phyloP scores from a whole-genome alignment of 2,113 vertebrate genomes.

The Esox niger region DNA sequence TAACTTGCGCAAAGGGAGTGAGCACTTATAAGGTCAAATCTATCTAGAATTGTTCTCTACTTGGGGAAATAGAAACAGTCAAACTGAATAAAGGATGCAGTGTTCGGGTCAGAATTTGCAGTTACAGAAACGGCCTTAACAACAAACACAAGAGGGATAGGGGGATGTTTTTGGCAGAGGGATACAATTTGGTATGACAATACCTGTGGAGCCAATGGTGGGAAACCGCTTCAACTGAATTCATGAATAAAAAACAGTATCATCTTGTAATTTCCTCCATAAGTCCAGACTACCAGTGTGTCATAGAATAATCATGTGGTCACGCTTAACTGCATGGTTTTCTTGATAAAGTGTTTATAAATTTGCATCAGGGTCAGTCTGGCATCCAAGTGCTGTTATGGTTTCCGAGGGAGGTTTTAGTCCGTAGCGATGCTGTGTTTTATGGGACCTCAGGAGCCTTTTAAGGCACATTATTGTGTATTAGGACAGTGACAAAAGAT shows the following conservation, averaged over 20 bases:
- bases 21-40: no score
- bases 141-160: no score
- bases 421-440: conserved; percentile 25
- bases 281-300: conserved; percentile 25
- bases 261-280: conserved; percentile 21
- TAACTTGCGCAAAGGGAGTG: no score
- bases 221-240: conserved; percentile 9
- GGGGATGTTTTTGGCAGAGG: no score
- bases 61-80: no score
- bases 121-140: no score
- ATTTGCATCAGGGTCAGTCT: conserved; percentile 15
- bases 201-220: conserved; percentile 1
- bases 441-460: conserved; percentile 15
- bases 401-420: conserved; percentile 17
- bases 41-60: no score
- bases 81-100: no score
- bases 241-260: conserved; percentile 14
- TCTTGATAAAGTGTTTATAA: conserved; percentile 24
- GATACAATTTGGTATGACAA: no score
- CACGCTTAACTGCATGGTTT: conserved; percentile 32
- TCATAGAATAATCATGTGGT: conserved; percentile 25
- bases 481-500: no score
- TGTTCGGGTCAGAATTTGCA: no score
- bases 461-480: not conserved
- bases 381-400: conserved; percentile 10